phyloP scores from a whole-genome alignment of 1,140 invertebrate genomes.

The Brachionus rubens region DNA sequence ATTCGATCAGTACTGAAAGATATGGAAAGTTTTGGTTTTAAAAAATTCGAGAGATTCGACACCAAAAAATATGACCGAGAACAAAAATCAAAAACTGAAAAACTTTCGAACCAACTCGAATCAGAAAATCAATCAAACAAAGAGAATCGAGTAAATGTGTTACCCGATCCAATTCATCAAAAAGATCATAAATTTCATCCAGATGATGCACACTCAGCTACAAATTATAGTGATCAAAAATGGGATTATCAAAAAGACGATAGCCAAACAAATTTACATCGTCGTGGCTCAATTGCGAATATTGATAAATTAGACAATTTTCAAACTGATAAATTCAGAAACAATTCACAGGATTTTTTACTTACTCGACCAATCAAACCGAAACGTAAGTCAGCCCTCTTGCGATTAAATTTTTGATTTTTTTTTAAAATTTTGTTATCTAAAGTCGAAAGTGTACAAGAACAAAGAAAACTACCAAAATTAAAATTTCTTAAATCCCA shows the following conservation, averaged over 20 bases:
- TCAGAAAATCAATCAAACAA: background rate
- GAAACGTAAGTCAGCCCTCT: background rate
- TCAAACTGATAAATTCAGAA: background rate
- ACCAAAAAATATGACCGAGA: slow-evolving; percentile 25
- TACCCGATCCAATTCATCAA: too few relatives aligned
- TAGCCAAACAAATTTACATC: too few relatives aligned
- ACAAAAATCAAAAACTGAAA: background rate
- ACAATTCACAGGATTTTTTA: background rate
- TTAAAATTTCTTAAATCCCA: slow-evolving; percentile 3
- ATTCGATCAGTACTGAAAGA: background rate
- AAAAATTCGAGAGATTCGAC: slow-evolving; percentile 21
- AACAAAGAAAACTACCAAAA: slow-evolving; percentile 20
- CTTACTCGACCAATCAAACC: slow-evolving; percentile 3
- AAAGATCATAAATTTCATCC: too few relatives aligned
- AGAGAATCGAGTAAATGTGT: too few relatives aligned
- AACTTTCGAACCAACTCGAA: too few relatives aligned
- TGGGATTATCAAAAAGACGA: background rate
- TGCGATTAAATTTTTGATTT: background rate
- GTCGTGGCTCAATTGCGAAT: too few relatives aligned
- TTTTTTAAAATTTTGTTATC: background rate
- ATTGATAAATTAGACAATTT: too few relatives aligned
- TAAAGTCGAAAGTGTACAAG: background rate
- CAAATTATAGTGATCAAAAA: slow-evolving; percentile 9
- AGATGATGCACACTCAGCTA: too few relatives aligned
- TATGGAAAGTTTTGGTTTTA: slow-evolving; percentile 11